Percentiles rank a stretch among this genome's conserved stretches.
These are phyloP conservation scores for Archaeoteleia sp. DNA, from an alignment of 2,888 invertebrate genomes.

Conservation along the genomic window DNA sequence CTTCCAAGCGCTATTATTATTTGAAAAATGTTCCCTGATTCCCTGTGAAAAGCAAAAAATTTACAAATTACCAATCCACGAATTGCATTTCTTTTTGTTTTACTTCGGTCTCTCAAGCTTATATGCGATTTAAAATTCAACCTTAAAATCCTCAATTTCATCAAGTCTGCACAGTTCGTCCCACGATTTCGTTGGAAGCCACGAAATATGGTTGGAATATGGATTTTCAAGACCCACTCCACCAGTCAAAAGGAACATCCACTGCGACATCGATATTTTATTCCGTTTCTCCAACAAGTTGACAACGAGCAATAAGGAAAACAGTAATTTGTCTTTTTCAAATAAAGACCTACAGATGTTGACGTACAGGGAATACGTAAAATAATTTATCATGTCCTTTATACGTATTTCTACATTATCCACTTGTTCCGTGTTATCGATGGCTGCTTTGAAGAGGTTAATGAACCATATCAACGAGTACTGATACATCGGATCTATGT, in stretches of 20 bases:
- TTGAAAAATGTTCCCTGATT: conserved; percentile 80
- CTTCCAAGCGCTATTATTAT: conserved; percentile 82
- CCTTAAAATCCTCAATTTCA: conserved; percentile 76
- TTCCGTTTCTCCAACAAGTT: conserved; percentile 81
- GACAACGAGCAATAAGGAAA: conserved; percentile 85
- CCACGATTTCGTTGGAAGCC: conserved; percentile 85
- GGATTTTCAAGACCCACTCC: conserved; percentile 88
- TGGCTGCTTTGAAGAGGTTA: conserved; percentile 88
- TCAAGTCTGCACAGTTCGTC: conserved; percentile 84
- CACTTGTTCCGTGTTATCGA: conserved; percentile 90
- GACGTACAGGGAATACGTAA: conserved; percentile 91
- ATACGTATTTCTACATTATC: conserved; percentile 87
- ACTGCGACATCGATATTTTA: conserved; percentile 80
- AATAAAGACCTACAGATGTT: conserved; percentile 96
- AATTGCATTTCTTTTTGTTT: not conserved
- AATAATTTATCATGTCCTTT: conserved; percentile 84
- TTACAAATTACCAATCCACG: not conserved
- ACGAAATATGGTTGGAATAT: conserved; percentile 81
- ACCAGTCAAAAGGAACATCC: conserved; percentile 92
- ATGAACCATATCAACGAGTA: conserved; percentile 97
- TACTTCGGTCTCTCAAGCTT: not conserved
- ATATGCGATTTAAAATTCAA: conserved; percentile 58
- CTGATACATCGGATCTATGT: conserved; percentile 98
- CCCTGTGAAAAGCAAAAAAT: conserved; percentile 72
- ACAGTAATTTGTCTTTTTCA: conserved; percentile 95